A percentile compares a stretch with the other conserved stretches of the same genome.
Evolutionary conservation across 2,797 vertebrate genomes (phyloP).

Genomic region (Acridotheres tristis): DNA sequence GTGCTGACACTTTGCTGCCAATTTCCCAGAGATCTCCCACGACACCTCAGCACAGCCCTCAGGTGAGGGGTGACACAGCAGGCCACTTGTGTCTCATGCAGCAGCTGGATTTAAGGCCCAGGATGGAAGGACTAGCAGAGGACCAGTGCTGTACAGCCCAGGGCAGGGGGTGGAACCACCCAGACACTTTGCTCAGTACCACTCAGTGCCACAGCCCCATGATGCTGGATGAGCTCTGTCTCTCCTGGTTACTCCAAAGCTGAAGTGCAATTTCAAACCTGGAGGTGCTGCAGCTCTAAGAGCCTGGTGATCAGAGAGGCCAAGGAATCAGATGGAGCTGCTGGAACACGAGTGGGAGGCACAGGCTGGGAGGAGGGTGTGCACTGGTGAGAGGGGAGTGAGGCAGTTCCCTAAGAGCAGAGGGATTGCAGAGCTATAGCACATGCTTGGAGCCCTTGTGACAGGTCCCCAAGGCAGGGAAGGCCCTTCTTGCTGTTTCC

Average conservation of each 20-base stretch:
- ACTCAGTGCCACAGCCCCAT: not conserved
- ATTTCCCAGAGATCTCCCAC: fast-evolving
- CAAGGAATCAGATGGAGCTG: not conserved
- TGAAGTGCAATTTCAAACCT: not conserved
- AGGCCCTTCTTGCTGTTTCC: not conserved
- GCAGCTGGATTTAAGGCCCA: not conserved
- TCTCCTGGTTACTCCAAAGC: not conserved
- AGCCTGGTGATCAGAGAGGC: not conserved
- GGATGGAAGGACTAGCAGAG: not conserved
- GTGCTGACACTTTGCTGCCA: not conserved
- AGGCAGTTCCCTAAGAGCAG: not conserved
- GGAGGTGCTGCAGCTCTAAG: not conserved
- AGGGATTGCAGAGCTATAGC: not conserved
- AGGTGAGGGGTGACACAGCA: not conserved
- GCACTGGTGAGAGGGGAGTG: not conserved
- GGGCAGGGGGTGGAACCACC: not conserved
- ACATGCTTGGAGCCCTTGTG: fast-evolving
- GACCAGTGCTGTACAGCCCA: not conserved
- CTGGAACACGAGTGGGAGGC: not conserved
- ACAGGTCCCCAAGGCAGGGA: not conserved
- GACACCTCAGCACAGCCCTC: not conserved
- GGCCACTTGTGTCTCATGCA: no score
- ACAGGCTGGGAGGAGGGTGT: not conserved
- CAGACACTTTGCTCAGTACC: not conserved
- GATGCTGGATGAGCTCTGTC: not conserved